Evolutionary conservation across 2,113 vertebrate genomes (phyloP), one percentile per base, ranked within the genome.

Genomic region (Solea solea): DNA sequence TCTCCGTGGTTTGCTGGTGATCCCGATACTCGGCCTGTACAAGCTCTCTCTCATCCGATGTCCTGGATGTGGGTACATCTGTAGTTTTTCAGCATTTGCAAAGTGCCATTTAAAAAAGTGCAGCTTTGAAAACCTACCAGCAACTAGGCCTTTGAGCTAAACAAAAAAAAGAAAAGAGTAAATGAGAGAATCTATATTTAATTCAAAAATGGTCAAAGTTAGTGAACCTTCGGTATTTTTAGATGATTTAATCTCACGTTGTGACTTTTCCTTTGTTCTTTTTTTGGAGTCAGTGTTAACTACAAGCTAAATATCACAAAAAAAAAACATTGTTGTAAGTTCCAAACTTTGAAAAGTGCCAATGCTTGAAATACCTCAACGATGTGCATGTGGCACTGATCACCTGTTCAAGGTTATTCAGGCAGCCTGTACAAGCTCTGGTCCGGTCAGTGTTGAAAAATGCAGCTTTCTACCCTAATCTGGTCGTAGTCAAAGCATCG

Each of bases 311-410:
- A 70, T 70, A 86, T 84, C 69, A 71, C 73, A 80, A 48, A 4
- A 13, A 73, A 80, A 48, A 4, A 13, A 73, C 88, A 81, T 77
- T 78, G 74, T 86, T 88, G 42, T 83, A 63, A 86, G 67, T 84
- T 82, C 58, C 72, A 72, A 72, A 67, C 68, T 80, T 74, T 81
- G 56, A 88, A 90, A 90, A 92, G 89, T 93, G 92, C 91, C 90
- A 90, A 90, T 87, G 88, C 81, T 91, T 91, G 78, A 92, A 90
- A 94, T 94, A 94, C 93, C 93, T 93, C 93, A 93, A 83, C 84
- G 80, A 21, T 68, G 82, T 79, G 85, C 86, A 84, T 75, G 81
- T 76, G 83, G 83, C 86, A 86, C 86, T 81, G 75, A 80, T 86
- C 84, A 73, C 72, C 83, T 78, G 69, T 84, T 56, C 64, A 79